These are phyloP conservation scores for Nesogale talazaci DNA, from an alignment of 2,113 vertebrate genomes.

Conservation along the genomic window DNA sequence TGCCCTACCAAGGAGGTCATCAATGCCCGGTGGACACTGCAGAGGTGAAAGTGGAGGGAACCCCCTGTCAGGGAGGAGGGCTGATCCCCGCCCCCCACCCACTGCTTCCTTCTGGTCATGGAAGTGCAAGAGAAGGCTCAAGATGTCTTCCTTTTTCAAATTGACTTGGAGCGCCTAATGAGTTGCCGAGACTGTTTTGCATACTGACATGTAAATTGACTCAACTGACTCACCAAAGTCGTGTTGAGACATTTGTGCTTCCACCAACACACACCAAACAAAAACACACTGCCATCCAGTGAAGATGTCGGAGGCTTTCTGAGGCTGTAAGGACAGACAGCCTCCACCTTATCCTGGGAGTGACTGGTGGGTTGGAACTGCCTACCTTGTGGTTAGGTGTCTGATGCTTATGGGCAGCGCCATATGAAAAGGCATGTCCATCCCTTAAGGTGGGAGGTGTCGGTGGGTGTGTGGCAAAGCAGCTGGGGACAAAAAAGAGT, in stretches of 20 bases:
- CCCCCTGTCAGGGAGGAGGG: neutral
- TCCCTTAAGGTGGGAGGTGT: neutral
- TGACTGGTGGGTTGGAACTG: no score
- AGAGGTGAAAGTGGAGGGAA: neutral
- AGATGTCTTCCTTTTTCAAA: constrained; percentile 23
- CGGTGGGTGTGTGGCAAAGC: neutral
- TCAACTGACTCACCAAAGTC: constrained; percentile 57
- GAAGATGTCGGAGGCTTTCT: no score
- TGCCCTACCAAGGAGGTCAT: neutral
- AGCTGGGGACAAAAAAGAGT: neutral
- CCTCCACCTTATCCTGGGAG: no score
- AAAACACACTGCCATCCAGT: no score
- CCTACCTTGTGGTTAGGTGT: no score
- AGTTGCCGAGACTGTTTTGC: constrained; percentile 60
- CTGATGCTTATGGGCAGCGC: no score
- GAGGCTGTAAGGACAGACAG: no score
- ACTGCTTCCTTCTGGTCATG: neutral
- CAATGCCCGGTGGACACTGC: neutral
- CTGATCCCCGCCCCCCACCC: accelerated
- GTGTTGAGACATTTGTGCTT: constrained; percentile 48
- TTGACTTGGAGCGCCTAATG: constrained; percentile 38
- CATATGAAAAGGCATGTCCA: constrained; percentile 7
- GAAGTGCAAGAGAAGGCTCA: constrained; percentile 48
- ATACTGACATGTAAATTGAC: constrained; percentile 72
- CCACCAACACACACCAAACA: constrained; percentile 42